Base-by-base conservation (phyloP, 2,113 vertebrate species). In the Sarotherodon lohbergeri region DNA sequence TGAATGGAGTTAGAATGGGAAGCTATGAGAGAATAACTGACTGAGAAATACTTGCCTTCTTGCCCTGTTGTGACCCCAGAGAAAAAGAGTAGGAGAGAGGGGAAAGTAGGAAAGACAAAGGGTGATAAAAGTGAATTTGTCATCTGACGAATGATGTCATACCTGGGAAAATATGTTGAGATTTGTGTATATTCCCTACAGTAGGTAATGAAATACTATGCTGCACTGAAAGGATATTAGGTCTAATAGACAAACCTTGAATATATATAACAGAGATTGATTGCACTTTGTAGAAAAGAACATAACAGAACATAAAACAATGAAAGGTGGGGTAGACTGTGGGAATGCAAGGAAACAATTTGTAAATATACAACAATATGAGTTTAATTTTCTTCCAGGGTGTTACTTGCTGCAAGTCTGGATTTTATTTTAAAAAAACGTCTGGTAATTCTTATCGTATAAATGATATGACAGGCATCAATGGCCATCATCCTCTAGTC, bases 21-120 rank as follows among this genome's bases (percentile, higher is more conserved):
- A 81, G 41, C 6, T 39, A 82, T 54, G 78, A 68, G 71, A 86
- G 80, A 86, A 87, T 66, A 88, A 90, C 39, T 91, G 85, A 84
- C 73, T 80, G 87, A 88, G 85, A 90, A 94, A 90, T 92, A 96
- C 95, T 95, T 95, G 88, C 95, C 95, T 95, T 88, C 88, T 90
- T 93, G 90, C 76, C 94, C 95, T 96, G 91, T 92, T 83, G 87
- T 89, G 88, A 93, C 86, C 93, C 92, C 85, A 90, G 39, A 80
- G 82, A 93, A 22, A 89, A 52, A 84, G 27, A 86, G n/a, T 85
- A 14, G 71, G 24, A 34, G 79, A 92, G 63, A 57, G 57, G 48
- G 61, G 63, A 90, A 78, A 88, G 82, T 66, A 59, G 86, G 68
- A 86, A 71, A 90, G 87, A 93, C 61, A 90, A 94, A 90, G 48